Conservation (phyloP, 2,888 invertebrate genomes). For the Teleogryllus oceanicus region DNA sequence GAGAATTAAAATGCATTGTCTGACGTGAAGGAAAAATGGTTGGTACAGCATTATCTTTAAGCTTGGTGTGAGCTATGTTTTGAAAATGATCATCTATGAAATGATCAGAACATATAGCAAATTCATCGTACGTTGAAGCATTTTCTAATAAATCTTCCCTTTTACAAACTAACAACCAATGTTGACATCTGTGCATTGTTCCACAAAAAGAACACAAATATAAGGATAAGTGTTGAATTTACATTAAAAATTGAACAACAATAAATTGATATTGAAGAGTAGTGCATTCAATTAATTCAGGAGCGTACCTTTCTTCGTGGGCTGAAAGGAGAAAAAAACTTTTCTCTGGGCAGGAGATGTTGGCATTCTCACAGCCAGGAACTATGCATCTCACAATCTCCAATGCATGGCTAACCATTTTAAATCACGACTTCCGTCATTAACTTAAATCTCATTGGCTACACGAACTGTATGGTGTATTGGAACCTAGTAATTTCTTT, state of each 20-base stretch:
- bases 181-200: background rate
- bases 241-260: background rate
- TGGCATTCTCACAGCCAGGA: background rate
- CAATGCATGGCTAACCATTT: background rate
- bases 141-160: conserved; percentile 18
- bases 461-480: too few relatives aligned
- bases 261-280: background rate
- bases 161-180: conserved; percentile 21
- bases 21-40: conserved; percentile 25
- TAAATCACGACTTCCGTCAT: background rate
- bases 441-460: too few relatives aligned
- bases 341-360: background rate
- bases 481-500: too few relatives aligned
- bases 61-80: background rate
- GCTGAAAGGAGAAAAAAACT: background rate
- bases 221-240: background rate
- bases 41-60: conserved; percentile 31
- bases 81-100: conserved; percentile 31
- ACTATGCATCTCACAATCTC: background rate
- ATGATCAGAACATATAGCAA: conserved; percentile 33
- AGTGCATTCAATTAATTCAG: background rate
- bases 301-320: background rate
- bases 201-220: background rate
- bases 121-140: background rate
- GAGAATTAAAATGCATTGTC: background rate